A percentile compares a stretch with the other conserved stretches of the same genome.
Evolutionary conservation across 2,113 vertebrate species (phyloP).

Genomic region (Megaceryle maxima): DNA sequence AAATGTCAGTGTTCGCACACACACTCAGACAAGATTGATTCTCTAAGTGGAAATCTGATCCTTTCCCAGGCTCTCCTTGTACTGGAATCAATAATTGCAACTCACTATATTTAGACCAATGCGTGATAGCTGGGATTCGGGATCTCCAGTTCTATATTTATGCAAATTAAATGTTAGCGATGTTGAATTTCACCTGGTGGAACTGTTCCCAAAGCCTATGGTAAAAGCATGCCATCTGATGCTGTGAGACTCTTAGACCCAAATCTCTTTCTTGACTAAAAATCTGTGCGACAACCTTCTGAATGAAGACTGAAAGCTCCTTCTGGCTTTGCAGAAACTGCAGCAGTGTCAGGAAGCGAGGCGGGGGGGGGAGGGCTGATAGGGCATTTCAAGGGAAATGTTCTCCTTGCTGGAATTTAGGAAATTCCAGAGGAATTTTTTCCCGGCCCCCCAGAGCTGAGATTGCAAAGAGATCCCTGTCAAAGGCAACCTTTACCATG

Average conservation of each 20-base stretch:
- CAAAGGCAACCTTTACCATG: background rate
- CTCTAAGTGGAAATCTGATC: conserved; percentile 62
- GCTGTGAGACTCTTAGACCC: background rate
- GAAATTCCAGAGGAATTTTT: background rate
- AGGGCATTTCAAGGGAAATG: conserved; percentile 1
- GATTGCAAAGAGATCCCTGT: background rate
- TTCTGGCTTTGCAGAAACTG: background rate
- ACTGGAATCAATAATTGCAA: conserved; percentile 64
- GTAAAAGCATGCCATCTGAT: conserved; percentile 1
- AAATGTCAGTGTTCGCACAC: conserved; percentile 50
- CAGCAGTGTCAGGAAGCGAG: background rate
- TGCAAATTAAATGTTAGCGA: conserved; percentile 40
- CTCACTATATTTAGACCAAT: conserved; percentile 42
- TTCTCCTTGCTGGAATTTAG: background rate
- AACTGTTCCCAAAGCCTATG: background rate
- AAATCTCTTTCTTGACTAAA: conserved; percentile 31
- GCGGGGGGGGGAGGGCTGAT: background rate
- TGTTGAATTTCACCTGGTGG: conserved; percentile 18
- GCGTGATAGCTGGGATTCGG: conserved; percentile 46
- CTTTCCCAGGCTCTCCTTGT: conserved; percentile 68
- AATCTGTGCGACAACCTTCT: conserved; percentile 9
- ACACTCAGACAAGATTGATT: conserved; percentile 53
- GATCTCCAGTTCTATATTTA: conserved; percentile 33
- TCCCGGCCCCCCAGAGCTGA: background rate
- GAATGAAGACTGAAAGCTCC: conserved; percentile 20